Conservation (phyloP, 2,888 invertebrate species). For the Sisyra terminalis region DNA sequence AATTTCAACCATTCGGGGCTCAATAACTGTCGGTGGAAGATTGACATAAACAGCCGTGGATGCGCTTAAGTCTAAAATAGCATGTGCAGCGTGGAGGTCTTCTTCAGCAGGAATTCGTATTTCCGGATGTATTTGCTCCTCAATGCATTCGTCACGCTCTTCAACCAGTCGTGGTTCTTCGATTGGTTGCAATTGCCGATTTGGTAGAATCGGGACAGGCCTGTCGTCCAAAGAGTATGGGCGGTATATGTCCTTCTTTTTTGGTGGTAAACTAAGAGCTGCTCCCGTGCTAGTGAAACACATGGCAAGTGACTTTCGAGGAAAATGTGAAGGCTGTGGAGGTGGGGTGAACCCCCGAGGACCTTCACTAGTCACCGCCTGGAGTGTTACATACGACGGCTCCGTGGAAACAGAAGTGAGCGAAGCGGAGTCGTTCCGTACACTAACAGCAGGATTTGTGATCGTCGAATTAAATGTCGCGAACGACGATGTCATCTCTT, state of each 20-base stretch:
- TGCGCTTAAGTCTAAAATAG: conserved; percentile 76
- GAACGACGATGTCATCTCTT: conserved; percentile 61
- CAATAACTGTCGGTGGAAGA: conserved; percentile 14
- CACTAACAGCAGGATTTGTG: conserved; percentile 33
- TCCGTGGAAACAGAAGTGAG: conserved; percentile 22
- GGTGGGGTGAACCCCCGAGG: conserved; percentile 20
- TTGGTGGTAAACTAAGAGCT: conserved; percentile 69
- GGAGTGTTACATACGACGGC: conserved; percentile 35
- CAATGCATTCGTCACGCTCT: neutral
- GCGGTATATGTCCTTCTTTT: conserved; percentile 81
- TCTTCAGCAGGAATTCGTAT: conserved; percentile 55
- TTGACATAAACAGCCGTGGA: conserved; percentile 49
- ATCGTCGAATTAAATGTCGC: conserved; percentile 28
- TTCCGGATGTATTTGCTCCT: conserved; percentile 24
- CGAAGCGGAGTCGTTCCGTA: conserved; percentile 38
- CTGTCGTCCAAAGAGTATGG: conserved; percentile 69
- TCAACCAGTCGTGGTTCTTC: neutral
- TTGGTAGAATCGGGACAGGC: conserved; percentile 21
- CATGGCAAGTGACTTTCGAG: conserved; percentile 61
- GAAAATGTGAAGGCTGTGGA: conserved; percentile 19
- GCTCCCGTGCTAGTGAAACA: conserved; percentile 75
- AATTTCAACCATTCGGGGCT: conserved; percentile 6
- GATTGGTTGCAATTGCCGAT: conserved; percentile 14
- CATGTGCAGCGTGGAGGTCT: conserved; percentile 74
- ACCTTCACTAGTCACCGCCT: conserved; percentile 32